Conservation (phyloP, 2,797 vertebrate species). For the Podargus strigoides region DNA sequence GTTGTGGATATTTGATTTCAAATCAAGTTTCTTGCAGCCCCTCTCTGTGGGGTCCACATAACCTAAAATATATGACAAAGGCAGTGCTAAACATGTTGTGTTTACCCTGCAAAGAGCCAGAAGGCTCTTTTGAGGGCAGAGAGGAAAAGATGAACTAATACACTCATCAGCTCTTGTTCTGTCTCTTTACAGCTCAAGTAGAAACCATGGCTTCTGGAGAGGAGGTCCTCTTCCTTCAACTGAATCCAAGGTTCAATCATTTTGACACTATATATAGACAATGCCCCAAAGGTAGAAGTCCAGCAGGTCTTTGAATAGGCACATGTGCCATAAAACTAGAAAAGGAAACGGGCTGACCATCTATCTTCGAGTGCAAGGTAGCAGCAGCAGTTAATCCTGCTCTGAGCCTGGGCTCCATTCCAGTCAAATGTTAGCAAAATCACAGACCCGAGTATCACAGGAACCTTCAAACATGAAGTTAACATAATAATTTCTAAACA, state of each 20-base stretch:
- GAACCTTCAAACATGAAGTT: not conserved
- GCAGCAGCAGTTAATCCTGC: not conserved
- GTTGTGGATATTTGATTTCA: not conserved
- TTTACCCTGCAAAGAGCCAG: not conserved
- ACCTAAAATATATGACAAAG: not conserved
- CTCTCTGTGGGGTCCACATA: not conserved
- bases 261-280: not conserved
- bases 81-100: not conserved
- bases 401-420: not conserved
- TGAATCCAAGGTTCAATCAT: not conserved
- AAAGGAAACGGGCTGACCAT: fast-evolving
- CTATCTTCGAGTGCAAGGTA: not conserved
- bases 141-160: not conserved
- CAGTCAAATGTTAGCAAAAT: not conserved
- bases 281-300: not conserved
- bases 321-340: not conserved
- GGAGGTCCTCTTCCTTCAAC: not conserved
- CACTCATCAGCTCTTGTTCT: not conserved
- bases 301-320: not conserved
- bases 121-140: not conserved
- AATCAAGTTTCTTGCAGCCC: not conserved
- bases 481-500: not conserved
- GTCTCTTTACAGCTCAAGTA: not conserved
- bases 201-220: not conserved
- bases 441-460: not conserved